A percentile compares a stretch with the other conserved stretches of the same genome.
Conservation (phyloP, 2,113 vertebrate species). For the Manacus vitellinus region DNA sequence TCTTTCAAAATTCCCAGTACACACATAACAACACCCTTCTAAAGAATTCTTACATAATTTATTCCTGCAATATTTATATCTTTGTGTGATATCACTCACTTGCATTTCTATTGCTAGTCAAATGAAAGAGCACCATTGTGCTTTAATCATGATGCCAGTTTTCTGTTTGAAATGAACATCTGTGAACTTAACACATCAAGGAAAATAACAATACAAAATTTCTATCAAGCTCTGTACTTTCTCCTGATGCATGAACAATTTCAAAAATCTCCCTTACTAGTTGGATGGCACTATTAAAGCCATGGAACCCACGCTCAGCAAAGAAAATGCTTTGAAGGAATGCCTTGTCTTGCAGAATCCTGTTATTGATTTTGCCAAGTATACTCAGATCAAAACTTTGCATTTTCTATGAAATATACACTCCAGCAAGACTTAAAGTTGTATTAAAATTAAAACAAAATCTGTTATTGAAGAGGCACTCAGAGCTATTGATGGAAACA, state of each 20-base stretch:
- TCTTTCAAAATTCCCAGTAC: neutral
- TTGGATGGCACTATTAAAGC: neutral
- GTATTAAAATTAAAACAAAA: neutral
- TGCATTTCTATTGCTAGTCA: neutral
- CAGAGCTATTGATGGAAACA: neutral
- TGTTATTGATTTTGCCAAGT: slow-evolving; percentile 3
- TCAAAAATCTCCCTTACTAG: neutral
- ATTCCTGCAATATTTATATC: neutral
- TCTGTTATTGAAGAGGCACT: neutral
- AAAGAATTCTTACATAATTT: neutral
- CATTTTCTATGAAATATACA: slow-evolving; percentile 4
- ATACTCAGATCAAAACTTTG: neutral
- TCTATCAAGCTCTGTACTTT: neutral
- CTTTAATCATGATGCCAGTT: neutral
- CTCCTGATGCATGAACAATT: neutral
- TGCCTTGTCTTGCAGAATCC: neutral
- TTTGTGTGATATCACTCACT: neutral
- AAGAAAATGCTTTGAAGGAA: neutral
- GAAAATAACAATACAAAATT: neutral
- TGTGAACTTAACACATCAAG: neutral
- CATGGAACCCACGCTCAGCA: neutral
- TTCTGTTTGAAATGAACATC: neutral
- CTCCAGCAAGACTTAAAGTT: neutral
- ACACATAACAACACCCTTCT: neutral
- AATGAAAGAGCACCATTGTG: neutral